Conservation (phyloP, 2,888 invertebrate genomes). For the Napeogenes inachia region DNA sequence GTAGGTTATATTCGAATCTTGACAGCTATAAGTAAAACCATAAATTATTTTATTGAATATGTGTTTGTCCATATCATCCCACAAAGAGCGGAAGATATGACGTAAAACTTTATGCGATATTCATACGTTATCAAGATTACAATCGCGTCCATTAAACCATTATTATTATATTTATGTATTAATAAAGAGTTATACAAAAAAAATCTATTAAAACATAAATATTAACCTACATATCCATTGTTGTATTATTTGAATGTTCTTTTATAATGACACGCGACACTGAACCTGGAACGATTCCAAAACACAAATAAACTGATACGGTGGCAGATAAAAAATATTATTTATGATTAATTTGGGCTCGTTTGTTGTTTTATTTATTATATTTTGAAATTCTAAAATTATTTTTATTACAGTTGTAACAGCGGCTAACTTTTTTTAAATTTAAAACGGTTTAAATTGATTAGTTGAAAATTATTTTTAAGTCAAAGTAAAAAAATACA, state of each 20-base stretch:
- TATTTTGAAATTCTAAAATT: neutral
- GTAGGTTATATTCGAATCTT: too few relatives aligned
- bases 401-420: neutral
- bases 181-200: too few relatives aligned
- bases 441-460: neutral
- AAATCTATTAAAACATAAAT: neutral
- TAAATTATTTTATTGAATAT: too few relatives aligned
- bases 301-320: conserved; percentile 21
- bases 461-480: too few relatives aligned
- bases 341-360: conserved; percentile 24
- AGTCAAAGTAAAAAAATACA: too few relatives aligned
- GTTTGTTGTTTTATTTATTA: conserved; percentile 21
- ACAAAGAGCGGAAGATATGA: too few relatives aligned
- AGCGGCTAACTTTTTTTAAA: neutral
- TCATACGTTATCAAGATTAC: too few relatives aligned
- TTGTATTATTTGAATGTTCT: conserved; percentile 5
- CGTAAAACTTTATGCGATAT: too few relatives aligned
- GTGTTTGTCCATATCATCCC: too few relatives aligned
- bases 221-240: neutral
- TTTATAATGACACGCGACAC: conserved; percentile 28
- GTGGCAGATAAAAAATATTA: conserved; percentile 28
- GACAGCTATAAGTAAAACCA: too few relatives aligned
- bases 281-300: conserved; percentile 27
- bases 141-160: too few relatives aligned
- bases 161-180: too few relatives aligned